Conservation (phyloP, 1,140 invertebrate species). For the Akabosia matsudoensis region DNA sequence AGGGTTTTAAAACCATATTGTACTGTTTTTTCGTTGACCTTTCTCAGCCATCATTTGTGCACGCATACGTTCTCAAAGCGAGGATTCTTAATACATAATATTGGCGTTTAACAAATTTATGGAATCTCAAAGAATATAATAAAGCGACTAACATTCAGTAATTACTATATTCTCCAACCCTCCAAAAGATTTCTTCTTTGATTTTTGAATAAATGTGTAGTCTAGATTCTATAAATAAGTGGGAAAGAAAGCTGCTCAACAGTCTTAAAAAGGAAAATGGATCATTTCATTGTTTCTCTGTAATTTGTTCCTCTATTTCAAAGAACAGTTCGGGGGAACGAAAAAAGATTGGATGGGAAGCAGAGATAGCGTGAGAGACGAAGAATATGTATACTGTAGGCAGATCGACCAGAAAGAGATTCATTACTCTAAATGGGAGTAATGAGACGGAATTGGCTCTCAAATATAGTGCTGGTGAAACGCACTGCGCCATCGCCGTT, state of each 20-base stretch:
- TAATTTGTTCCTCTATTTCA: background rate
- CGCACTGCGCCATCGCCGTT: background rate
- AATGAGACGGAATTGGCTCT: conserved; percentile 40
- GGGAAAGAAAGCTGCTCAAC: background rate
- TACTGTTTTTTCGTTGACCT: too few relatives aligned
- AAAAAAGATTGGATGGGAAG: background rate
- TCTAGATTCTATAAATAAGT: too few relatives aligned
- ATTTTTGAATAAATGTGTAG: too few relatives aligned
- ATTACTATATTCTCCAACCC: too few relatives aligned
- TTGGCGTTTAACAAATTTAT: conserved; percentile 40
- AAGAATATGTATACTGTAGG: conserved; percentile 21
- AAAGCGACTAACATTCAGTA: conserved; percentile 31
- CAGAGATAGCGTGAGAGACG: background rate
- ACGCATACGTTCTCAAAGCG: too few relatives aligned
- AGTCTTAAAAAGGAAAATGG: background rate
- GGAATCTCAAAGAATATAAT: conserved; percentile 30
- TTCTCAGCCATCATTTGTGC: too few relatives aligned
- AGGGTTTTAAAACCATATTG: too few relatives aligned
- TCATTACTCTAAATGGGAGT: conserved; percentile 36
- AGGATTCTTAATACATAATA: too few relatives aligned
- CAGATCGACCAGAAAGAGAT: conserved; percentile 31
- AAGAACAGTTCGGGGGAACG: background rate
- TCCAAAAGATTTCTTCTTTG: too few relatives aligned
- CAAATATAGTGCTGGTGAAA: background rate
- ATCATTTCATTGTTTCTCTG: background rate